Conservation (phyloP, 2,113 vertebrate species). For the Orientallactaga bullata region DNA sequence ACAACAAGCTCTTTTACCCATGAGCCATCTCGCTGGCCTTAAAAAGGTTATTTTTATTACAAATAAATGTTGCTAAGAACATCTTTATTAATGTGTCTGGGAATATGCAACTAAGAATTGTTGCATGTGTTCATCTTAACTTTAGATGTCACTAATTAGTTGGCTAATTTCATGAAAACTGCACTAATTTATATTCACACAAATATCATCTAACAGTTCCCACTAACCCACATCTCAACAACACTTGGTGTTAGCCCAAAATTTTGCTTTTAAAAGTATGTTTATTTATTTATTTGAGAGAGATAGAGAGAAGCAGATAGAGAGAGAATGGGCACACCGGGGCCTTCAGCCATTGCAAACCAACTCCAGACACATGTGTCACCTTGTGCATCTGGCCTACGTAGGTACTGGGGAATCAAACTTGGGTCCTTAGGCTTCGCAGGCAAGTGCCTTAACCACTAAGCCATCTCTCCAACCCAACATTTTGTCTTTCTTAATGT, state of each 20-base stretch:
- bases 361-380: no score
- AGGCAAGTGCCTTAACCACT: no score
- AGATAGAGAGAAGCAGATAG: no score
- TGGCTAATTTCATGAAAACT: background rate
- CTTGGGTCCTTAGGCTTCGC: no score
- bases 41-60: background rate
- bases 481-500: background rate
- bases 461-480: background rate
- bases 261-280: background rate
- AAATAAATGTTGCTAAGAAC: background rate
- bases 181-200: background rate
- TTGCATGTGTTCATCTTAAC: background rate
- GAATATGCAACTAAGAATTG: background rate
- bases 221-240: background rate
- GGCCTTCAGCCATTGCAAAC: no score
- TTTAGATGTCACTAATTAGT: background rate
- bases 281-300: no score
- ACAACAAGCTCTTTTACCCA: no score
- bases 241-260: background rate
- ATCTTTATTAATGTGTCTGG: background rate
- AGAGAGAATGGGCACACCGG: no score
- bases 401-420: no score
- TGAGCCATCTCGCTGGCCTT: no score
- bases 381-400: no score
- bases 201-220: background rate